Evolutionary conservation across 2,113 vertebrate genomes (phyloP).

Genomic region (Xenopus laevis): DNA sequence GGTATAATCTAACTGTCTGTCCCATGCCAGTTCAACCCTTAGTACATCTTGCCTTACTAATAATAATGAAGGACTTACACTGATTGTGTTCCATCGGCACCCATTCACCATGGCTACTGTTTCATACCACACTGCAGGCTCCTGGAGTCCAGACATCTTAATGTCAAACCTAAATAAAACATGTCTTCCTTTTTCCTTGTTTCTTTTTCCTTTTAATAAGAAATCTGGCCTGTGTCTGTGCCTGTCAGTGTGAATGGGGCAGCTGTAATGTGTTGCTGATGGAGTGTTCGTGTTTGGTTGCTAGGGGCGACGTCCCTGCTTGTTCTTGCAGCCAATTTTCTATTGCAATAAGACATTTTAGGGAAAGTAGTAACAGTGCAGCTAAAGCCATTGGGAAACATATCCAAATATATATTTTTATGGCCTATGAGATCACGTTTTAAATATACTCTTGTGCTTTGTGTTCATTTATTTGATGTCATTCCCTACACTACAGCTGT

Average conservation of each 20-base stretch:
- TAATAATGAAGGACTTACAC: not conserved
- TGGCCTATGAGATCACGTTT: slow-evolving; percentile 17
- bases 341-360: not conserved
- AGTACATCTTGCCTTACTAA: not conserved
- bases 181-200: slow-evolving; percentile 21
- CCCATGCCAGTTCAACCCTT: not conserved
- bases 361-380: not conserved
- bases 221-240: not conserved
- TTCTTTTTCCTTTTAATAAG: slow-evolving; percentile 1
- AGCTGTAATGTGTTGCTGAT: not conserved
- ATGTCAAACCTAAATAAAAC: slow-evolving; percentile 21
- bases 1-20: not conserved
- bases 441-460: not conserved
- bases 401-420: slow-evolving; percentile 31
- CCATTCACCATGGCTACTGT: slow-evolving; percentile 12
- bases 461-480: not conserved
- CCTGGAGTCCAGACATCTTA: not conserved
- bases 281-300: slow-evolving; percentile 8
- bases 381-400: not conserved
- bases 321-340: not conserved
- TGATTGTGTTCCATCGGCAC: not conserved
- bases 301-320: slow-evolving; percentile 5
- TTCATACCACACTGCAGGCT: slow-evolving; percentile 18
- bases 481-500: not conserved
- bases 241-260: not conserved